phyloP scores from a whole-genome alignment of 2,797 vertebrate species.

The Diplodus sargus region DNA sequence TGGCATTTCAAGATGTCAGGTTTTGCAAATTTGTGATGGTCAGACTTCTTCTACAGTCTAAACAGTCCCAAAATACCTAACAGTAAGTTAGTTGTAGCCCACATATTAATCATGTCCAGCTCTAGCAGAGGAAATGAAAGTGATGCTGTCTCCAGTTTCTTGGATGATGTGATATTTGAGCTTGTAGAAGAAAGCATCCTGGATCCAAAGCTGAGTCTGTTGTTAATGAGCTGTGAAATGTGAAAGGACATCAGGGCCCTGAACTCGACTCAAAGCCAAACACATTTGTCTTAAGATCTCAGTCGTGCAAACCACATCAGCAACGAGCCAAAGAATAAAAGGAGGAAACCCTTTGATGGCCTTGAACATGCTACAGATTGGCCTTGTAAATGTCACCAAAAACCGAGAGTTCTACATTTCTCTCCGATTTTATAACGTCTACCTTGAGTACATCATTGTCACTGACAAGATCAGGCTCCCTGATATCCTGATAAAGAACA shows the following conservation, averaged over 20 bases:
- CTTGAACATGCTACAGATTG: conserved; percentile 25
- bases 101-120: too few relatives aligned
- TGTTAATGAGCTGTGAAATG: conserved; percentile 38
- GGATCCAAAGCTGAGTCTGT: conserved; percentile 22
- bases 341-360: background rate
- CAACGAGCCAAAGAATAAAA: conserved; percentile 38
- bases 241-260: conserved; percentile 27
- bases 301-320: conserved; percentile 15
- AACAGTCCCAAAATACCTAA: background rate
- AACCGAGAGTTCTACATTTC: conserved; percentile 21
- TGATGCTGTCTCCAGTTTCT: conserved; percentile 14
- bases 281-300: conserved; percentile 20
- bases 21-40: background rate
- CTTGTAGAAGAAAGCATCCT: conserved; percentile 16
- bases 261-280: conserved; percentile 27
- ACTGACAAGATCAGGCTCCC: conserved; percentile 45
- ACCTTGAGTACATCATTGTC: conserved; percentile 30
- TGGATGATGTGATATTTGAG: conserved; percentile 45
- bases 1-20: background rate
- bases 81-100: too few relatives aligned
- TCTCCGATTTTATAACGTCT: conserved; percentile 31
- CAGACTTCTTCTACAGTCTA: background rate
- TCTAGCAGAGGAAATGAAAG: conserved; percentile 25
- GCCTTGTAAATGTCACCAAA: conserved; percentile 42
- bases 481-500: conserved; percentile 50